Base-by-base conservation (phyloP, 2,113 vertebrate genomes). In the Tragelaphus buxtoni region DNA sequence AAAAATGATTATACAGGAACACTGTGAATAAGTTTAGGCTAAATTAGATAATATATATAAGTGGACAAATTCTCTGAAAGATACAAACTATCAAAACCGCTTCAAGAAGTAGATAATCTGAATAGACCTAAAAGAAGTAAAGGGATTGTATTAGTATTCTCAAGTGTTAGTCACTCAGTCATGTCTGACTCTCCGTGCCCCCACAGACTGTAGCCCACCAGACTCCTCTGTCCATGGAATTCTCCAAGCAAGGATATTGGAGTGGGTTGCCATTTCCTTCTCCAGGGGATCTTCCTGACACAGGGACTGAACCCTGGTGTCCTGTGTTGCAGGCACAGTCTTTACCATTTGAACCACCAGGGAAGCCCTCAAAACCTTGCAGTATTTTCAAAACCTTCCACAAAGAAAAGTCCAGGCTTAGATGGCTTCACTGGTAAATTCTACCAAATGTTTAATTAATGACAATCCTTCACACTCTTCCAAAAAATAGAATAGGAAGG, bases 1-100 rank as follows among this genome's bases (percentile, higher is more conserved):
- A 82, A 86, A 84, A 96, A 88, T 32, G 42, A 76, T 86, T 94
- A 47, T 80, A 45, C 63, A 90, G 61, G 39, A 94, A 92, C 56
- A 88, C 51, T 61, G 56, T 74, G 35, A 82, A 77, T 14, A 93
- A 90, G 5, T 88, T 47, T 18, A n/a, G 69, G 39, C 55, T 49
- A 86, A 76, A 82, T 76, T 90, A 94, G 35, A 72, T 80, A 79
- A 84, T 11, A n/a, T 90, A 93, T 58, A 82, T 83, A 61, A 82
- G 90, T 51, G 3, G 56, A 61, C 32, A 91, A 26, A 72, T 79
- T 82, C 39, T 95, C 82, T 86, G 72, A 95, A 95, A 97, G 28
- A 80, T 11, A 82, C 58, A 69, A 42, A 83, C 20, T 90, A 79
- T 12, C 32, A 47, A 94, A 89, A 94, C 28, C 2, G 53, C 39